Percentiles rank a stretch among this genome's conserved stretches.
Conservation (phyloP, 2,113 vertebrate species). For the Uria aalge region DNA sequence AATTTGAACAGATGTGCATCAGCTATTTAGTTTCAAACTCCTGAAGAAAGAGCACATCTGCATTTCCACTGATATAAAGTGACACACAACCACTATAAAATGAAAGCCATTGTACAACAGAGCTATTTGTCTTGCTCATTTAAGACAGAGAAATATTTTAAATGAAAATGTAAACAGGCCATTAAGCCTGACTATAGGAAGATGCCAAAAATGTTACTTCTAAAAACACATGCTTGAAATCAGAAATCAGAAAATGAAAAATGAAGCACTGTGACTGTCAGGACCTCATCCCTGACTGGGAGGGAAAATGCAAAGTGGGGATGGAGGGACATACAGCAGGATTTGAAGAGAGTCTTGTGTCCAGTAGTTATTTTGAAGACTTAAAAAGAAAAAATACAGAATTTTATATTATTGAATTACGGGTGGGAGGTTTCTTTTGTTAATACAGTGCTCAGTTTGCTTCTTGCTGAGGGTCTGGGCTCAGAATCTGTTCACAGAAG, state of each 20-base stretch:
- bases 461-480: neutral
- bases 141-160: neutral
- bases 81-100: neutral
- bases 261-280: neutral
- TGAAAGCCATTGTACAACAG: neutral
- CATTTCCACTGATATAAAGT: neutral
- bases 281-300: neutral
- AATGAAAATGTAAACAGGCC: neutral
- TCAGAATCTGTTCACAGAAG: neutral
- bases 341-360: neutral
- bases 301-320: neutral
- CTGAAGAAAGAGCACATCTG: neutral
- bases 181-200: neutral
- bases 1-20: constrained; percentile 53
- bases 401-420: neutral
- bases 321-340: neutral
- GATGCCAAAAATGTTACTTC: neutral
- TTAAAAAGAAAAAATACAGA: neutral
- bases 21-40: constrained; percentile 28
- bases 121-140: neutral
- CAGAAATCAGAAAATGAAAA: constrained; percentile 1
- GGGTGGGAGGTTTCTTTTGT: neutral
- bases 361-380: neutral
- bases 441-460: neutral
- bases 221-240: neutral